Base-by-base conservation (phyloP, 2,888 invertebrate species). In the Volucella inanis region DNA sequence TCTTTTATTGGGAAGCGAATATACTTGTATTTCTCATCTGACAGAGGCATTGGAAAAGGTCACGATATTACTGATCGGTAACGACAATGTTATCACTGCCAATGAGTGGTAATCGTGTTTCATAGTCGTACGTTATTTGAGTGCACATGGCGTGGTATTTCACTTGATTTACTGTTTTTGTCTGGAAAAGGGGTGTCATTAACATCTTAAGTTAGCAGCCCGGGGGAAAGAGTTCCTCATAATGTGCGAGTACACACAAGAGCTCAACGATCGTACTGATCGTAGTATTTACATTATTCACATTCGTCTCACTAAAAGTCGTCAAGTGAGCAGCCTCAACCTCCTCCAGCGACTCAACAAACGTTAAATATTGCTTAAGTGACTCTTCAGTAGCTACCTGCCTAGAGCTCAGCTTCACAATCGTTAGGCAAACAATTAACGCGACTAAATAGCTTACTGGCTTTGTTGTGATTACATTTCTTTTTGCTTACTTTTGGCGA, bases 181-280 rank as follows among this genome's bases (percentile, higher is more conserved):
- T 76, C 67, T 76, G 68, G 61, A 52, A 61, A 76, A 76, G 61
- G 31, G 31, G 76, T 76, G 76, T 76, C 76, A 61, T 76, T 76
- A 76, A 76, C 76, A 76, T 68, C 61, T 76, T 50, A 76, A 68
- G 76, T 61, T 76, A 67, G 68, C 76, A 67, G 61, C 45, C 50
- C 3, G 12, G 49, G 75, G 57, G 67, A 43, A 65, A 59, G 0
- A 31, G 31, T 31, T 31, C 31, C 61, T 61, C 65, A 50, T 57
- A 49, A 49, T 38, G 62, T 64, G 39, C 70, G 12, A 6, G 31
- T 41, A 49, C 57, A 55, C 49, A 50, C 57, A 57, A 67, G 50
- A 38, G 11, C 41, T 43, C 39, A 55, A 39, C 31, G 67, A 76
- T 67, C 67, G 18, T 41, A 65, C 8, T 1, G 70, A 47, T 49